A percentile compares a stretch with the other conserved stretches of the same genome.
Evolutionary conservation across 2,888 invertebrate species (phyloP).

Genomic region (Eledona agricola): DNA sequence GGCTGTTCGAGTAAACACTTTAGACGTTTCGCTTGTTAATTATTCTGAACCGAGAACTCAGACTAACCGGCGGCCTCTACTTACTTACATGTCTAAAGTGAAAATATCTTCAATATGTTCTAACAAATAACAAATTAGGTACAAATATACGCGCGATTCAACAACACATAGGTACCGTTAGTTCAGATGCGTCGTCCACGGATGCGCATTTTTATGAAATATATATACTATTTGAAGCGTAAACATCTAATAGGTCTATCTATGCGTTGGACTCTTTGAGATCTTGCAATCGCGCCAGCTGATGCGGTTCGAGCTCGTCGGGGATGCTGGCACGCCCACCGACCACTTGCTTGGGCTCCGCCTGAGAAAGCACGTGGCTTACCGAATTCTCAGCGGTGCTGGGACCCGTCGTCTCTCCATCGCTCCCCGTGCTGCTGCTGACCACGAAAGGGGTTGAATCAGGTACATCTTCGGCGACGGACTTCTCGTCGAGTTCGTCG

Average conservation of each 20-base stretch:
- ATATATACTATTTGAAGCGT: conserved; percentile 46
- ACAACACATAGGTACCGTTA: conserved; percentile 31
- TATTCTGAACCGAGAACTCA: conserved; percentile 2
- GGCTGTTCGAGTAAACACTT: conserved; percentile 34
- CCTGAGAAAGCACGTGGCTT: conserved; percentile 61
- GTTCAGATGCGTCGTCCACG: conserved; percentile 36
- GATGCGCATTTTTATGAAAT: conserved; percentile 43
- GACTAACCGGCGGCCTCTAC: too few species aligned
- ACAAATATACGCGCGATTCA: conserved; percentile 51
- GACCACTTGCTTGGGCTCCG: conserved; percentile 74
- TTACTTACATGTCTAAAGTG: conserved; percentile 39
- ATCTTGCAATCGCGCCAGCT: conserved; percentile 86
- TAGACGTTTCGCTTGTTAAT: conserved; percentile 33
- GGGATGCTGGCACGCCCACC: conserved; percentile 86
- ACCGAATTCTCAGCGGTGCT: conserved; percentile 72
- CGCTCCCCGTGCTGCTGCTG: conserved; percentile 75
- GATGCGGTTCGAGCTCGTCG: conserved; percentile 88
- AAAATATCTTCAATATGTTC: conserved; percentile 42
- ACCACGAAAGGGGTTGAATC: conserved; percentile 69
- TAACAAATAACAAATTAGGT: conserved; percentile 53
- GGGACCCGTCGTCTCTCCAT: conserved; percentile 71
- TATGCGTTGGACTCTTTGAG: conserved; percentile 93
- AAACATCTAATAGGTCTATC: conserved; percentile 47
- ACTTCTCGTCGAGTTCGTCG: conserved; percentile 48
- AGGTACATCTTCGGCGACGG: conserved; percentile 66